These are phyloP conservation scores for Pseudomugil tenellus DNA, from an alignment of 2,797 vertebrate species.

Conservation along the genomic window DNA sequence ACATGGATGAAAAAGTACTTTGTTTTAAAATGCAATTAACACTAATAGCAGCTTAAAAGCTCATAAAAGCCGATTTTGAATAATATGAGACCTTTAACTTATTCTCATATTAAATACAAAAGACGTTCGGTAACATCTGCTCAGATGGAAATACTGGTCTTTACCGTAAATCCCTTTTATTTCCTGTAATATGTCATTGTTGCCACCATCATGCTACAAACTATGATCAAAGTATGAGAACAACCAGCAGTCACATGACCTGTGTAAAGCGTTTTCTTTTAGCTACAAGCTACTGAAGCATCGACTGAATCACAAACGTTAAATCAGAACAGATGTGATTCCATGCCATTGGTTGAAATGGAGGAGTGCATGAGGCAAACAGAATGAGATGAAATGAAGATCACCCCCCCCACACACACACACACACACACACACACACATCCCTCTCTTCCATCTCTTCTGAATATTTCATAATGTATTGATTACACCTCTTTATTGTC, in stretches of 20 bases:
- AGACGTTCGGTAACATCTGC: not conserved
- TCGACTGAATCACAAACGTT: not conserved
- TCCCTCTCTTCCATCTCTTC: constrained; percentile 18
- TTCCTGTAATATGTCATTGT: no score
- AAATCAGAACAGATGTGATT: not conserved
- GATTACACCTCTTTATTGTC: constrained; percentile 32
- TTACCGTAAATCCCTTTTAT: not conserved
- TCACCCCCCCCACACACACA: no score
- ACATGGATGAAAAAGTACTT: no score
- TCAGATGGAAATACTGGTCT: no score
- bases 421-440: not conserved
- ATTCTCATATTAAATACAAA: not conserved
- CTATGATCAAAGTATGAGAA: no score
- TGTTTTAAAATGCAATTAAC: no score
- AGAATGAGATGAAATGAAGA: constrained; percentile 34
- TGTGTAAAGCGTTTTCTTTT: not conserved
- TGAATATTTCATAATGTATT: constrained; percentile 70
- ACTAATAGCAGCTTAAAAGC: no score
- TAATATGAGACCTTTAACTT: no score
- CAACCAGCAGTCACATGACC: not conserved
- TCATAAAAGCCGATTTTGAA: no score
- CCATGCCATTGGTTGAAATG: constrained; percentile 6
- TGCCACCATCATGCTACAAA: no score
- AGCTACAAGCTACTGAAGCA: not conserved
- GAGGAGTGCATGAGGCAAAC: constrained; percentile 6